Base-by-base conservation (phyloP, 2,797 vertebrate species). In the Fratercula arctica region DNA sequence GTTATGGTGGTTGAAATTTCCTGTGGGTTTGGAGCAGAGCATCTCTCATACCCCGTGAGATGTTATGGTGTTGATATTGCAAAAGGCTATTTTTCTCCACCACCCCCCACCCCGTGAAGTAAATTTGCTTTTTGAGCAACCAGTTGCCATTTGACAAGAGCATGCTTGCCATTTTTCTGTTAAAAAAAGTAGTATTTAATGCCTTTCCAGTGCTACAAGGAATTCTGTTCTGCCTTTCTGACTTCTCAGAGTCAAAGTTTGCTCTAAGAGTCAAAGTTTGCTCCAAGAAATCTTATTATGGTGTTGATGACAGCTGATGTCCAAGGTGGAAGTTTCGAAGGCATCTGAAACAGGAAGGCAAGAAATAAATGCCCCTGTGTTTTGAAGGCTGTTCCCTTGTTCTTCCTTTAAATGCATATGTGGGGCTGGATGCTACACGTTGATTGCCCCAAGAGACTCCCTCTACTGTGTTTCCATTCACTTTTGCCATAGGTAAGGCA, bases 351-450 rank as follows among this genome's bases (percentile, higher is more conserved):
- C 23, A 39, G 35, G 13, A 84, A 57, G 88, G 41, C 15, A 45
- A 39, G 37, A 56, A 68, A 48, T 67, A 67, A 45, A 66, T 7
- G 7, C 46, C 37, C 16, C 16, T 73, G 6, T 69, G 46, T 53
- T 85, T 41, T 68, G 43, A 75, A 91, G 60, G 41, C 35, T 37
- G 18, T 73, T 87, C 31, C 19, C 11, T 35, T 82, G 54, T 79
- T 78, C 51, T 88, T 81, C 54, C 43, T 85, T 37, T 60, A 80
- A 85, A 73, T 70, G 23, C 25, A 87, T 46, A 33, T 14, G 4
- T 11, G 45, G 43, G 59, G 17, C 31, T 84, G 41, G 39, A 25
- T 12, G 7, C 16, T 68, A 9, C 9, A 13, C 0, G 0, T 12
- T 61, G 54, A 43, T 78, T 85, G 31, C 16, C 26, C 17, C 48